These are phyloP conservation scores for Apostichopus parvimensis DNA, from an alignment of 35 echinoderm and acorn worm genomes.

Conservation along the genomic window DNA sequence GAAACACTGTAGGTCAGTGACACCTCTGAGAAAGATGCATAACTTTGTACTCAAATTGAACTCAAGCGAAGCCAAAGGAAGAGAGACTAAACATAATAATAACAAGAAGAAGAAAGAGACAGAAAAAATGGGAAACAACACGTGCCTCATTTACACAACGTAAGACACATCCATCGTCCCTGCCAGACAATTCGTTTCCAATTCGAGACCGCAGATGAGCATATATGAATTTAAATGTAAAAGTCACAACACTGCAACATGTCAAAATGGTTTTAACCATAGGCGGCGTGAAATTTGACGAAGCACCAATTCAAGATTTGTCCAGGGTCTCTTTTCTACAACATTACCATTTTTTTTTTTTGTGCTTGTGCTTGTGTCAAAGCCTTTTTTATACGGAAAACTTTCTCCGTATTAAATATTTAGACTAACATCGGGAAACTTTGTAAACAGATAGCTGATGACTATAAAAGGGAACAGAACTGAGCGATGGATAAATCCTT, in stretches of 20 bases:
- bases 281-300: neutral
- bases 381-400: neutral
- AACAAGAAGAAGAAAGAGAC: no score
- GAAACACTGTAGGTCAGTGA: neutral
- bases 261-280: conserved; percentile 17
- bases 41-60: no score
- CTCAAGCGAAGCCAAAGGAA: no score
- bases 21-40: neutral
- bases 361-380: neutral
- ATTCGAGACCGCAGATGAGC: conserved; percentile 8
- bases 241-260: conserved; percentile 11
- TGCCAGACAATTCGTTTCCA: neutral
- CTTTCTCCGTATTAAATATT: conserved; percentile 17
- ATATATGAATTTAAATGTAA: conserved; percentile 36
- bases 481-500: neutral
- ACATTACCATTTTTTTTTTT: neutral
- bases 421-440: neutral
- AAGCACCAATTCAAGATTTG: neutral
- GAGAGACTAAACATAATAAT: no score
- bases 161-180: neutral
- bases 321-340: neutral
- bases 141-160: conserved; percentile 16
- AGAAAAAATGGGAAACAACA: neutral
- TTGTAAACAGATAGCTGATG: conserved; percentile 3
- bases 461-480: neutral